These are phyloP conservation scores for roundworm (Caenorhabditis elegans) DNA, from an alignment of 1,140 invertebrate genomes.

Conservation along the genomic window WBcel235 BX284605.5:6492501-6493000, in stretches of 20 bases:
- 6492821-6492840: constrained; percentile 3
- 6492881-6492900: constrained; percentile 55
- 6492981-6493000: constrained; percentile 54
- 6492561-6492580: constrained; percentile 60
- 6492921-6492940: constrained; percentile 52
- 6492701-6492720: constrained; percentile 54
- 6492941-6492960: constrained; percentile 51
- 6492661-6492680: constrained; percentile 54
- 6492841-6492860: constrained; percentile 41
- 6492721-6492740: background rate
- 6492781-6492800: background rate
- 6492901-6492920: constrained; percentile 58
- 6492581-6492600: constrained; percentile 52
- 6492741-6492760: background rate
- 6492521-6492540: constrained; percentile 43
- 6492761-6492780: background rate
- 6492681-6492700: constrained; percentile 59
- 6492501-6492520: too few relatives aligned
- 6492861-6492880: constrained; percentile 51
- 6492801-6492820: constrained; percentile 2
- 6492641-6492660: constrained; percentile 50
- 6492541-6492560: constrained; percentile 41
- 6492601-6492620: constrained; percentile 51
- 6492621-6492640: constrained; percentile 50
- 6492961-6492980: constrained; percentile 59